phyloP scores from a whole-genome alignment of 2,113 vertebrate species.

The Eira barbara region DNA sequence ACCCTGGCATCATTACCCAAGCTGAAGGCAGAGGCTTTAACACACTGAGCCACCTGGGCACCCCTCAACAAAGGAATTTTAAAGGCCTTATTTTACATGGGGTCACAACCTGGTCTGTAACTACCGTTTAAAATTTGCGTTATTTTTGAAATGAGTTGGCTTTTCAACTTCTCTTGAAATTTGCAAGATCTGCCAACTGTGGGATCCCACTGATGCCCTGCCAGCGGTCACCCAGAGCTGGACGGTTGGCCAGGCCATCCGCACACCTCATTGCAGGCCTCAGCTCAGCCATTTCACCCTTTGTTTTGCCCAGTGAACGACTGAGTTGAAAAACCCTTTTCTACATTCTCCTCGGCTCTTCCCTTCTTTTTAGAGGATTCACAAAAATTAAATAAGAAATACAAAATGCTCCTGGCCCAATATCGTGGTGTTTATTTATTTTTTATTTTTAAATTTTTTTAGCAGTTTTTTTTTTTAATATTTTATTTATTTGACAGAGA shows the following conservation, averaged over 20 bases:
- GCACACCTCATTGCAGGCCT: too few relatives aligned
- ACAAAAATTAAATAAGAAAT: background rate
- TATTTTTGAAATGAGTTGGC: background rate
- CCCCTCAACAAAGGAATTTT: background rate
- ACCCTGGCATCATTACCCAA: too few relatives aligned
- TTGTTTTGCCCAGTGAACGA: background rate
- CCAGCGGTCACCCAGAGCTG: background rate
- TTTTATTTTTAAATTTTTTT: too few relatives aligned
- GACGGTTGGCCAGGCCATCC: fast-evolving
- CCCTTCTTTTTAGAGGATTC: background rate
- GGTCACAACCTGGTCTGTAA: background rate
- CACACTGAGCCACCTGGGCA: too few relatives aligned
- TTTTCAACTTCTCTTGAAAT: background rate
- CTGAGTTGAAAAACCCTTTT: background rate
- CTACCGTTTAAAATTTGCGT: background rate
- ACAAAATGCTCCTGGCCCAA: background rate
- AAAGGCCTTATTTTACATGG: background rate
- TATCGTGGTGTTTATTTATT: background rate
- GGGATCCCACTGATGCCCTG: background rate
- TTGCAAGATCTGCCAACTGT: background rate
- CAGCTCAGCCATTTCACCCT: too few relatives aligned
- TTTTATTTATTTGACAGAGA: too few relatives aligned
- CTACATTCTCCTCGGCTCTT: background rate
- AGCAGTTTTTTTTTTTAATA: background rate
- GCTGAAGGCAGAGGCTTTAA: too few relatives aligned